A percentile compares a stretch with the other conserved stretches of the same genome.
Conservation (phyloP, 2,888 invertebrate genomes). For the Apotomis turbidana region DNA sequence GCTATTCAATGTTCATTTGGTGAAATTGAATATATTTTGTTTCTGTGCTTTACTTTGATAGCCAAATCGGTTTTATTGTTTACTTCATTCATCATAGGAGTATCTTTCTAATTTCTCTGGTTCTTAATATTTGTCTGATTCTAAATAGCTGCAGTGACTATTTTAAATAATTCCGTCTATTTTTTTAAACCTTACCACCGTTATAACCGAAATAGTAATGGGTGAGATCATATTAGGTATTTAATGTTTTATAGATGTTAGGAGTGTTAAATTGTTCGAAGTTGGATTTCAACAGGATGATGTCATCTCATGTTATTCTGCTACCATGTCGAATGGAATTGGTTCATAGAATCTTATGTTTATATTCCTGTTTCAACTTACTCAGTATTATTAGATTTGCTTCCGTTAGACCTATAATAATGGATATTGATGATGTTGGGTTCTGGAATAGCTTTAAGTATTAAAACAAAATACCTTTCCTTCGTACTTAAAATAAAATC, state of each 20-base stretch:
- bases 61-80: no score
- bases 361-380: constrained; percentile 22
- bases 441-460: not conserved
- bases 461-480: no score
- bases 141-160: no score
- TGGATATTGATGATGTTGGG: not conserved
- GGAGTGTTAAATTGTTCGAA: not conserved
- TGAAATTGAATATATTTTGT: no score
- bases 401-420: constrained; percentile 18
- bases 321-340: constrained; percentile 21
- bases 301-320: constrained; percentile 21
- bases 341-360: constrained; percentile 32
- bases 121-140: no score
- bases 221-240: constrained; percentile 1
- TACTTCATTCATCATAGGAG: no score
- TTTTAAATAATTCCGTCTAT: no score
- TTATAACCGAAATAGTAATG: not conserved
- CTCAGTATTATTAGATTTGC: constrained; percentile 23
- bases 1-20: no score
- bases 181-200: no score
- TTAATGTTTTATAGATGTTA: constrained; percentile 10
- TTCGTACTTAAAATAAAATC: not conserved
- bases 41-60: no score
- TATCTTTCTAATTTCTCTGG: no score
- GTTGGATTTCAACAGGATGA: constrained; percentile 18